Evolutionary conservation across 2,797 vertebrate genomes (phyloP).

Genomic region (Arremon brunneinucha): DNA sequence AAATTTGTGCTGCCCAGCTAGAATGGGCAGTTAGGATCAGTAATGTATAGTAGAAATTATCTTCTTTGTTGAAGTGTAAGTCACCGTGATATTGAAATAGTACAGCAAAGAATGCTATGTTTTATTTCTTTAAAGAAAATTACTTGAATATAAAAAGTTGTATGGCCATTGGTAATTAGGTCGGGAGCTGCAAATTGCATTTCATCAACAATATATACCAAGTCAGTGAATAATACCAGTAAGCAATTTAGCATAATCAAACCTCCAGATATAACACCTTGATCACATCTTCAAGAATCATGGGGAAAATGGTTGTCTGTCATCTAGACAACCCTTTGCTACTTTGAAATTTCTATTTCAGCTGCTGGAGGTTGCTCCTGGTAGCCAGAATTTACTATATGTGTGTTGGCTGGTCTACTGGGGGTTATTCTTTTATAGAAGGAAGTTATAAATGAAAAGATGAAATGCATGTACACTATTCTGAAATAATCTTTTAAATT

Average conservation of each 20-base stretch:
- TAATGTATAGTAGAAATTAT: not conserved
- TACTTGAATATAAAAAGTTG: not conserved
- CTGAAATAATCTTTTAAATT: not conserved
- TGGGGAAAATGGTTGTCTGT: rapidly evolving
- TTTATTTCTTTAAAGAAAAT: not conserved
- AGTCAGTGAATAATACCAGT: not conserved
- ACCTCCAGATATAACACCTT: not conserved
- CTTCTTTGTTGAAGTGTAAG: not conserved
- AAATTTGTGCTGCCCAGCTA: not conserved
- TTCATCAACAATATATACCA: not conserved
- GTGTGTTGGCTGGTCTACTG: not conserved
- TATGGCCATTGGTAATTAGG: not conserved
- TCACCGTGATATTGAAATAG: not conserved
- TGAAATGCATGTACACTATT: not conserved
- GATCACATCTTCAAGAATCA: not conserved
- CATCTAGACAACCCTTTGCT: not conserved
- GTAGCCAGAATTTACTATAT: not conserved
- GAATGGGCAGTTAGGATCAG: not conserved
- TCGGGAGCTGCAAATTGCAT: not conserved
- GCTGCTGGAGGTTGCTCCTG: not conserved
- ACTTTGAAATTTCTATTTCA: not conserved
- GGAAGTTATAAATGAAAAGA: not conserved
- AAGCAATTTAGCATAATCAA: not conserved
- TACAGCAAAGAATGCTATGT: not conserved
- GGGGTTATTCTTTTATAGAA: not conserved